These are phyloP conservation scores for Cottus gobio DNA, from an alignment of 2,113 vertebrate genomes.

Conservation along the genomic window DNA sequence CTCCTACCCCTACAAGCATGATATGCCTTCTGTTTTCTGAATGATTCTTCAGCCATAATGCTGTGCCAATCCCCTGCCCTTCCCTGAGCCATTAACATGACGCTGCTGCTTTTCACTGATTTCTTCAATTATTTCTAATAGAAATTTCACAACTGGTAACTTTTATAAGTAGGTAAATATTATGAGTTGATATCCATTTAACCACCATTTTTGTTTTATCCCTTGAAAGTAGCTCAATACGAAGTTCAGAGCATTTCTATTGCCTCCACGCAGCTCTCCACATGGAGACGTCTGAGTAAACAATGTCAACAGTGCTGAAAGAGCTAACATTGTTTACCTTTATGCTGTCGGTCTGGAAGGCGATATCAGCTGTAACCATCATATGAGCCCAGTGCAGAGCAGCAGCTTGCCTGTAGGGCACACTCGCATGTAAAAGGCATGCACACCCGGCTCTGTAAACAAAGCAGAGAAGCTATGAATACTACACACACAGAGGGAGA, in stretches of 20 bases:
- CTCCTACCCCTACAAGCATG: conserved; percentile 50
- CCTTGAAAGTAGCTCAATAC: not conserved
- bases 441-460: no score
- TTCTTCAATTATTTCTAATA: conserved; percentile 6
- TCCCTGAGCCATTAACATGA: not conserved
- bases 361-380: not conserved
- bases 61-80: conserved; percentile 8
- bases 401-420: not conserved
- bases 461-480: no score
- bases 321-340: not conserved
- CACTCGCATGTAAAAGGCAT: not conserved
- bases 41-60: conserved; percentile 14
- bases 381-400: not conserved
- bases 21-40: not conserved
- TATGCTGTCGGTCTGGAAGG: not conserved
- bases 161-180: not conserved
- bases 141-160: not conserved
- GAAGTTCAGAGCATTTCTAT: not conserved
- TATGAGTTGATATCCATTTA: not conserved
- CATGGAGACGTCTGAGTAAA: not conserved
- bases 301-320: not conserved
- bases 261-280: not conserved
- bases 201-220: not conserved
- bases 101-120: conserved; percentile 20
- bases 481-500: no score